Conservation (phyloP, 2,888 invertebrate species). For the Spisula solida region DNA sequence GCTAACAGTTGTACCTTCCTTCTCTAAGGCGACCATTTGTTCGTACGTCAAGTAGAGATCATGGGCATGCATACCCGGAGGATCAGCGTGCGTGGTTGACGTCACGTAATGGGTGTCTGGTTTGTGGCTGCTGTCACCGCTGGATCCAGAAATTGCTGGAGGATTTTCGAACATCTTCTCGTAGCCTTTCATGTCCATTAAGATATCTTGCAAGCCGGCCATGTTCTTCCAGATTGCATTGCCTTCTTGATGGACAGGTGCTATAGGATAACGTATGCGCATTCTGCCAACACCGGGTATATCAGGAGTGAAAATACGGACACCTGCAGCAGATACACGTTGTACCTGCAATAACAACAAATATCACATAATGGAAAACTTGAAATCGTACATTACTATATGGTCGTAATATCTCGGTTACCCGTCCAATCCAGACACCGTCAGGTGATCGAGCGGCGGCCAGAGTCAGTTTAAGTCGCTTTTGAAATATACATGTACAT, state of each 20-base stretch:
- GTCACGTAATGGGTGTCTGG: conserved; percentile 64
- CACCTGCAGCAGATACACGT: conserved; percentile 72
- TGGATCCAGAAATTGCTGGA: conserved; percentile 42
- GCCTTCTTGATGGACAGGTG: conserved; percentile 79
- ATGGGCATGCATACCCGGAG: conserved; percentile 74
- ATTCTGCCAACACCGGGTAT: conserved; percentile 79
- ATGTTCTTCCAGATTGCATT: conserved; percentile 78
- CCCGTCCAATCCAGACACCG: too few relatives aligned
- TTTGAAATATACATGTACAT: too few relatives aligned
- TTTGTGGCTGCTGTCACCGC: background rate
- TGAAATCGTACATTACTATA: too few relatives aligned
- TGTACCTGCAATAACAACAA: conserved; percentile 46
- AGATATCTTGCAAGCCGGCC: conserved; percentile 70
- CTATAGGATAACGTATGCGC: conserved; percentile 79
- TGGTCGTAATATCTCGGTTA: too few relatives aligned
- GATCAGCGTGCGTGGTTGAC: conserved; percentile 59
- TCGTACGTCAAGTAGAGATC: conserved; percentile 68
- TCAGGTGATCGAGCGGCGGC: too few relatives aligned
- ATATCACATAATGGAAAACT: background rate
- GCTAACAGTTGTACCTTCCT: conserved; percentile 55
- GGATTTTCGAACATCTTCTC: conserved; percentile 57
- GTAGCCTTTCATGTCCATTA: conserved; percentile 68
- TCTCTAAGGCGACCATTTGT: conserved; percentile 50
- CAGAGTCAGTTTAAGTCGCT: too few relatives aligned
- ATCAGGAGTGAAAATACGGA: conserved; percentile 71